Evolutionary conservation across 2,888 invertebrate genomes (phyloP).

Genomic region (Graphium colonna): DNA sequence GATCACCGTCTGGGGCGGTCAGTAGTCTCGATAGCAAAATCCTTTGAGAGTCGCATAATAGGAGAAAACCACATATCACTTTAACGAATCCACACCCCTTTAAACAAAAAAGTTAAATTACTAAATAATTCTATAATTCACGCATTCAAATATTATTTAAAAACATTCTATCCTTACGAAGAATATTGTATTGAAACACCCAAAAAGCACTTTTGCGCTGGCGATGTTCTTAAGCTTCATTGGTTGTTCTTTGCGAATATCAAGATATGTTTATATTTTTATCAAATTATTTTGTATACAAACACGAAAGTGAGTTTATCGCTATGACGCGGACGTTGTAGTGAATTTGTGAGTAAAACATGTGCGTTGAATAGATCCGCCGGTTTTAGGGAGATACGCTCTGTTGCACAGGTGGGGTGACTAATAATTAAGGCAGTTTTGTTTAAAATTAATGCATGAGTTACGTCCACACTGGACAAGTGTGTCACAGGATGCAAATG

Average conservation of each 20-base stretch:
- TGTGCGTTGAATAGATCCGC: conserved; percentile 69
- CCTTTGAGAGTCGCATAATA: conserved; percentile 85
- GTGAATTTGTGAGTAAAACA: conserved; percentile 55
- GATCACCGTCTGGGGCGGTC: conserved; percentile 79
- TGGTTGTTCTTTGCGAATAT: conserved; percentile 17
- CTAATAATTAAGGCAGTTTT: conserved; percentile 77
- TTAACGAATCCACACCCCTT: conserved; percentile 87
- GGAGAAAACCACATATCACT: conserved; percentile 85
- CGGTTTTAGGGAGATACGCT: conserved; percentile 79
- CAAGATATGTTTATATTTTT: background rate
- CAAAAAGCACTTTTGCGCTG: conserved; percentile 83
- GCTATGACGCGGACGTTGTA: conserved; percentile 39
- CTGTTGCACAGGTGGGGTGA: conserved; percentile 77
- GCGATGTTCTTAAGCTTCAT: conserved; percentile 67
- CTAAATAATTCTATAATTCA: background rate
- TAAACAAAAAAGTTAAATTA: conserved; percentile 11
- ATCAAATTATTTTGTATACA: conserved; percentile 2
- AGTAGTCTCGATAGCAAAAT: conserved; percentile 86
- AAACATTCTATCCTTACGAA: conserved; percentile 69
- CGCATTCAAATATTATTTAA: background rate
- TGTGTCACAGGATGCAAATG: conserved; percentile 25
- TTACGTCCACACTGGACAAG: conserved; percentile 35
- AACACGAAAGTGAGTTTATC: conserved; percentile 18
- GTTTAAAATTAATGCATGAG: conserved; percentile 69
- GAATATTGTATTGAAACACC: conserved; percentile 83